A percentile compares a stretch with the other conserved stretches of the same genome.
Evolutionary conservation across 2,113 vertebrate species (phyloP).

Genomic region (Andinoacara biseriatus): DNA sequence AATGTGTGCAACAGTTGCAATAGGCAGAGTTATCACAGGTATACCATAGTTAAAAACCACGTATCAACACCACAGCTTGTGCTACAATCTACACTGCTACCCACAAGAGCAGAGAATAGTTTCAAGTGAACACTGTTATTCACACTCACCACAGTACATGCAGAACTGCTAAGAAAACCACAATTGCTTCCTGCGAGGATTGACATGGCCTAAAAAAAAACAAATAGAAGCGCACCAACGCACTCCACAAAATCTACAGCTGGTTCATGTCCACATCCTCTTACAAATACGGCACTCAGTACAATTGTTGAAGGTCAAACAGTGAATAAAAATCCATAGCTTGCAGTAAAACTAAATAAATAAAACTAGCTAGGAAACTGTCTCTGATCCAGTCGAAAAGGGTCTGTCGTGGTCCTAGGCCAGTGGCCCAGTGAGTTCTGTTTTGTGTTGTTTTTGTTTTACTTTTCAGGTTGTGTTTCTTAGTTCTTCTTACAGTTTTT

Average conservation of each 20-base stretch:
- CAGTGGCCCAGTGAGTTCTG: no score
- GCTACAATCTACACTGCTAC: neutral
- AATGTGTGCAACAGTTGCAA: neutral
- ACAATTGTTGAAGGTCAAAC: no score
- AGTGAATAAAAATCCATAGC: no score
- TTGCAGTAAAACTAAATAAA: no score
- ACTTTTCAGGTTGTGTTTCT: no score
- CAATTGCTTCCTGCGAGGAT: neutral
- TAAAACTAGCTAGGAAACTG: no score
- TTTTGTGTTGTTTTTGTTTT: no score
- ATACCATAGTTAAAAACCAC: neutral
- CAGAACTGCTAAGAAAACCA: neutral
- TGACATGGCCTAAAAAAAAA: neutral
- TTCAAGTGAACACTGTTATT: neutral
- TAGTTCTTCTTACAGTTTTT: no score
- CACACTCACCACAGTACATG: neutral
- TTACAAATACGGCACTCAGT: no score
- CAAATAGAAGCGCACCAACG: neutral
- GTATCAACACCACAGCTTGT: neutral
- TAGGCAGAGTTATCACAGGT: neutral
- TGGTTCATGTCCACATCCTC: neutral
- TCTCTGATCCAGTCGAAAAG: no score
- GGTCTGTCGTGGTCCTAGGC: no score
- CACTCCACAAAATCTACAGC: neutral
- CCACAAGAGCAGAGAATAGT: neutral